Evolutionary conservation across 2,797 vertebrate genomes (phyloP).

Genomic region (Labeo calbasu): DNA sequence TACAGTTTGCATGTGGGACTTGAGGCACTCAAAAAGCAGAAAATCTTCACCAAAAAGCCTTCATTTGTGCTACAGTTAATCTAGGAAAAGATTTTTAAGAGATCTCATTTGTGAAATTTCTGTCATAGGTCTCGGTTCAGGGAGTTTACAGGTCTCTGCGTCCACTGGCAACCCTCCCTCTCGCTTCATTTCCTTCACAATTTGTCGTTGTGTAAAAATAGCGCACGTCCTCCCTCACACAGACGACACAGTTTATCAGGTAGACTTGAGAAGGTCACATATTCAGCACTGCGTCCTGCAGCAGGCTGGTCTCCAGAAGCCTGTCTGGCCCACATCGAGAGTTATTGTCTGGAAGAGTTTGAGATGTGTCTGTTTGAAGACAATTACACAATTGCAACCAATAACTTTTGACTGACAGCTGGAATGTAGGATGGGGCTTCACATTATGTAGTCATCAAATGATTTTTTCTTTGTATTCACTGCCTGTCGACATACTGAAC

Average conservation of each 20-base stretch:
- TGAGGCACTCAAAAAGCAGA: background rate
- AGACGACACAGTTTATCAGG: conserved; percentile 34
- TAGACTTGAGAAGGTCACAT: conserved; percentile 39
- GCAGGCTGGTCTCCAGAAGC: conserved; percentile 6
- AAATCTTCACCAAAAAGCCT: background rate
- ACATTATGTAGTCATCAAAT: background rate
- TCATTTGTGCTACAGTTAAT: background rate
- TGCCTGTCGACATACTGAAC: background rate
- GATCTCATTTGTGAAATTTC: conserved; percentile 13
- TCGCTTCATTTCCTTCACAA: conserved; percentile 32
- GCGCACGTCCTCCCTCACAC: conserved; percentile 11
- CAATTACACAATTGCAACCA: conserved; percentile 2
- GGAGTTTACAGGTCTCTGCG: background rate
- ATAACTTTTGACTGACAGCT: conserved; percentile 34
- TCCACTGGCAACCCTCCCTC: conserved; percentile 16
- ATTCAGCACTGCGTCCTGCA: background rate
- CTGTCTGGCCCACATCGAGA: background rate
- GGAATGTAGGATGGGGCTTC: conserved; percentile 14
- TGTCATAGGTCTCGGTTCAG: background rate
- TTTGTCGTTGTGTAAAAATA: conserved; percentile 46
- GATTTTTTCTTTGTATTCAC: conserved; percentile 6
- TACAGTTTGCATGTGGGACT: background rate
- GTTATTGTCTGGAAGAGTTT: background rate
- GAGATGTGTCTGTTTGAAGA: conserved; percentile 11
- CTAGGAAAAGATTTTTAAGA: background rate